Percentiles rank a stretch among this genome's conserved stretches.
These are phyloP conservation scores for Ibycter americanus DNA, from an alignment of 2,797 vertebrate species.

Conservation along the genomic window DNA sequence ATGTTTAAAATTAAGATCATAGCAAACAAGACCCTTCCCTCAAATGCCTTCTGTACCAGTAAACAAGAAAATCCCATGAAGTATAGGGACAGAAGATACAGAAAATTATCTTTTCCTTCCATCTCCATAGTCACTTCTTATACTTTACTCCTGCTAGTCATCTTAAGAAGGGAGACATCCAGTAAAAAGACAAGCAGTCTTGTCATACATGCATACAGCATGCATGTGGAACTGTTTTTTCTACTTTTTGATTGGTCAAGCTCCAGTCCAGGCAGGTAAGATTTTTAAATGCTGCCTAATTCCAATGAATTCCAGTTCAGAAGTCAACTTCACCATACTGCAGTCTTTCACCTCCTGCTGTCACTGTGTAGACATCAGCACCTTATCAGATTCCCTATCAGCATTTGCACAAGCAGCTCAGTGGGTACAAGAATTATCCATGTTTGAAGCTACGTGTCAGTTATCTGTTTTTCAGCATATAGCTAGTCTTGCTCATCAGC, in stretches of 20 bases:
- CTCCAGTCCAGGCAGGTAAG: not conserved
- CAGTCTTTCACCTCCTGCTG: not conserved
- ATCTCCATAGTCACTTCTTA: not conserved
- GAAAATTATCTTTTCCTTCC: not conserved
- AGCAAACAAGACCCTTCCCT: not conserved
- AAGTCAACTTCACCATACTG: not conserved
- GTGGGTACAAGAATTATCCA: not conserved
- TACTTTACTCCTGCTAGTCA: not conserved
- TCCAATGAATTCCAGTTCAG: not conserved
- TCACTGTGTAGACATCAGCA: not conserved
- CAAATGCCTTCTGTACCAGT: not conserved
- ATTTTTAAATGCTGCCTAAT: not conserved
- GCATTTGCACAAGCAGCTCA: not conserved
- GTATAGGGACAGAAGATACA: not conserved
- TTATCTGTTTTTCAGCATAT: not conserved
- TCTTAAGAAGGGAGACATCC: not conserved
- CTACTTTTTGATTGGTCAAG: not conserved
- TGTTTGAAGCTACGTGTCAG: not conserved
- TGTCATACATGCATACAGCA: not conserved
- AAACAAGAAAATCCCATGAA: not conserved
- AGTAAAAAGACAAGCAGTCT: not conserved
- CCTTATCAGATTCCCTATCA: not conserved
- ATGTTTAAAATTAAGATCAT: not conserved
- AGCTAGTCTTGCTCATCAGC: not conserved
- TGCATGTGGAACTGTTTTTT: not conserved